phyloP scores from a whole-genome alignment of 2,888 invertebrate genomes.

The Cheilosia grossa region DNA sequence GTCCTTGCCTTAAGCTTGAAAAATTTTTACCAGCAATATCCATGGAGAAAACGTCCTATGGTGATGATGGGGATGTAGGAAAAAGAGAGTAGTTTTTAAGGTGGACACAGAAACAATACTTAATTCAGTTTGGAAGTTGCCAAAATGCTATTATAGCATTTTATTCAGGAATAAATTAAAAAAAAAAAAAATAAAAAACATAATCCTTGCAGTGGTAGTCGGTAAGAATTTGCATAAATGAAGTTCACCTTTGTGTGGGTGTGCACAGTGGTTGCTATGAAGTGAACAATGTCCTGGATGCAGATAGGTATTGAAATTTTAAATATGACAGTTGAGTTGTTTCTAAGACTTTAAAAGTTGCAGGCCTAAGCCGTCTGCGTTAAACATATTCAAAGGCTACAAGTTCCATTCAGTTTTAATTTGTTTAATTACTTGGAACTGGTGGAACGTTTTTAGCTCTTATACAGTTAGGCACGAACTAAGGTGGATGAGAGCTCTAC shows the following conservation, averaged over 20 bases:
- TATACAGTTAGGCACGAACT: too few relatives aligned
- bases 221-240: constrained; percentile 12
- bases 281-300: too few relatives aligned
- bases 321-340: too few relatives aligned
- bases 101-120: constrained; percentile 19
- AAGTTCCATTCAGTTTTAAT: too few relatives aligned
- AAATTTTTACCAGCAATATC: background rate
- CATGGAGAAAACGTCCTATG: background rate
- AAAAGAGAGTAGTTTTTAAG: background rate
- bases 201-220: constrained; percentile 11
- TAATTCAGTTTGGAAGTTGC: constrained; percentile 47
- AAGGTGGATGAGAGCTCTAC: too few relatives aligned
- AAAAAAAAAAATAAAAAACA: background rate
- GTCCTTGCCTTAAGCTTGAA: constrained; percentile 14
- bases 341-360: too few relatives aligned
- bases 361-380: too few relatives aligned
- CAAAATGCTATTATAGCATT: constrained; percentile 37
- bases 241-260: background rate
- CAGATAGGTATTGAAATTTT: too few relatives aligned
- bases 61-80: background rate
- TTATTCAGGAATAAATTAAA: constrained; percentile 40
- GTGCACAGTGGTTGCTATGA: too few relatives aligned
- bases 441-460: too few relatives aligned
- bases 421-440: too few relatives aligned
- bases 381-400: too few relatives aligned